These are phyloP conservation scores for Apis mellifera DNA, from an alignment of 1,140 invertebrate species.

Conservation along the genomic window DNA sequence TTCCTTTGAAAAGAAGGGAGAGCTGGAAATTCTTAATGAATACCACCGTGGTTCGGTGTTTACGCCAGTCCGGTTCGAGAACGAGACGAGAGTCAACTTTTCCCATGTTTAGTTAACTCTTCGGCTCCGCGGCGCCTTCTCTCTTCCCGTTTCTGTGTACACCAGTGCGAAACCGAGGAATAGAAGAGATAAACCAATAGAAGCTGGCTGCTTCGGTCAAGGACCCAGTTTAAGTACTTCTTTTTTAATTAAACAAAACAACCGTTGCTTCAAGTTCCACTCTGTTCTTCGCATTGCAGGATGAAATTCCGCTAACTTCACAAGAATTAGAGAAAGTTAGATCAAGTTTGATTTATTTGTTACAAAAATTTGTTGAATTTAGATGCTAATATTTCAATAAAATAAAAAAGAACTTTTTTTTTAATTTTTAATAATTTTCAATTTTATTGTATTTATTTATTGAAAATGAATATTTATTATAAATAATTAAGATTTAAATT, in stretches of 20 bases:
- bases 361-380: background rate
- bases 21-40: constrained; percentile 40
- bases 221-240: constrained; percentile 37
- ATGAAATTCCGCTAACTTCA: background rate
- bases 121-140: constrained; percentile 42
- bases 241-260: constrained; percentile 71
- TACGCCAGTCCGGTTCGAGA: constrained; percentile 26
- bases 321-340: background rate
- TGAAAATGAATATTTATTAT: too few species aligned
- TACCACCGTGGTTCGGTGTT: constrained; percentile 10
- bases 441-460: too few species aligned
- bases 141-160: constrained; percentile 55
- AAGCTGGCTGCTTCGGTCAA: constrained; percentile 42
- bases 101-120: constrained; percentile 59
- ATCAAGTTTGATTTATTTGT: background rate
- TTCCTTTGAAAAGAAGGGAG: background rate
- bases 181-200: constrained; percentile 67
- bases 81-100: constrained; percentile 41
- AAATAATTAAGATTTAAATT: too few species aligned
- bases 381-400: background rate
- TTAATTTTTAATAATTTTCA: too few species aligned
- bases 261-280: constrained; percentile 44
- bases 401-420: too few species aligned
- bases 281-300: background rate
- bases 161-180: constrained; percentile 36